These are phyloP conservation scores for Corythornis cristatus DNA, from an alignment of 2,113 vertebrate genomes.

Conservation along the genomic window DNA sequence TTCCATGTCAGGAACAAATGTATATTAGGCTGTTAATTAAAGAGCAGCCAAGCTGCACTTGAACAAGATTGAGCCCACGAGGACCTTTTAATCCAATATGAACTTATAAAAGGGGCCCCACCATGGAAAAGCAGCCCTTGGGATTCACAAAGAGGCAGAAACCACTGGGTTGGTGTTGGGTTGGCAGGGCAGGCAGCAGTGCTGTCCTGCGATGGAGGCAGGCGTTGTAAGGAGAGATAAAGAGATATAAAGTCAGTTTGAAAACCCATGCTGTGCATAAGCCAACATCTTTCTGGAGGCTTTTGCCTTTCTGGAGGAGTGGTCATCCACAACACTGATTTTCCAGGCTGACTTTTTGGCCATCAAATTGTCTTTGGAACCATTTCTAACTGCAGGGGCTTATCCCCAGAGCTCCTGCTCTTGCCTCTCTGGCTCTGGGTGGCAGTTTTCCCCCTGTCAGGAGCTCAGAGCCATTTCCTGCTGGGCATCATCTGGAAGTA, in stretches of 20 bases:
- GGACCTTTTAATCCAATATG: not conserved
- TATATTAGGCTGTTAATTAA: slow-evolving; percentile 58
- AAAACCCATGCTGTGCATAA: not conserved
- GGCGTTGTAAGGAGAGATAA: not conserved
- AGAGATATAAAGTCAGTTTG: not conserved
- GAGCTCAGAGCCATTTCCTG: not conserved
- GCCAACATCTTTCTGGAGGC: not conserved
- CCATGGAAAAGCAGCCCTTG: not conserved
- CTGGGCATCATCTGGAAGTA: not conserved
- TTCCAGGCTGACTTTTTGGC: not conserved
- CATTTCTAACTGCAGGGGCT: not conserved
- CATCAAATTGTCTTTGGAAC: not conserved
- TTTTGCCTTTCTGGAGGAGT: not conserved
- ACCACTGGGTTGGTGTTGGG: not conserved
- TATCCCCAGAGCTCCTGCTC: not conserved
- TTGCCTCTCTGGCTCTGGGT: not conserved
- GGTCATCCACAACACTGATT: fast-evolving
- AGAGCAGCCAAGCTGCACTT: not conserved
- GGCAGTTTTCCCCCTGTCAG: not conserved
- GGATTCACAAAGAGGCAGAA: not conserved
- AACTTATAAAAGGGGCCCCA: not conserved
- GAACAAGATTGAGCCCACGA: not conserved
- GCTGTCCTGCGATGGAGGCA: not conserved
- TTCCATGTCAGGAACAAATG: slow-evolving; percentile 39
- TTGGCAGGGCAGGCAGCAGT: not conserved